phyloP scores from a whole-genome alignment of 2,113 vertebrate genomes.

The Genyomyrus donnyi region DNA sequence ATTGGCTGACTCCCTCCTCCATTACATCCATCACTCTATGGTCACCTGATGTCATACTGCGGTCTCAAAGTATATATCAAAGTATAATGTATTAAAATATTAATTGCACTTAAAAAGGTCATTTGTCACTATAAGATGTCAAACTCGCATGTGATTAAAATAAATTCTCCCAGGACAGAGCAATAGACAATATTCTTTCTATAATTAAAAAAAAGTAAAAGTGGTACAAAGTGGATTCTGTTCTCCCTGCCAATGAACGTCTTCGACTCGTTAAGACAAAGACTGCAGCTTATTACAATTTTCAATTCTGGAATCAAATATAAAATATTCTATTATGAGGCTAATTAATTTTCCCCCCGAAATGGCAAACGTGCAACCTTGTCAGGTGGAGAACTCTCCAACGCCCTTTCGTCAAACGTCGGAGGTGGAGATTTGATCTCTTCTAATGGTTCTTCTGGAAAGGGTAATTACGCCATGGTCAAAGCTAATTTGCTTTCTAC shows the following conservation, averaged over 20 bases:
- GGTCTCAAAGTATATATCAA: background rate
- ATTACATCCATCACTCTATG: background rate
- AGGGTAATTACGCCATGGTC: constrained; percentile 99
- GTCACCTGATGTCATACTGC: background rate
- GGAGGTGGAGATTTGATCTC: constrained; percentile 99
- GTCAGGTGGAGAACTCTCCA: constrained; percentile 99
- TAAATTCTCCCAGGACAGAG: background rate
- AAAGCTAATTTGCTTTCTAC: constrained; percentile 99
- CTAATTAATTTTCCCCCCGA: constrained; percentile 99
- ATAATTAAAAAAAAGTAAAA: background rate
- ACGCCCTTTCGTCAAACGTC: constrained; percentile 99
- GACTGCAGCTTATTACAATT: constrained; percentile 97
- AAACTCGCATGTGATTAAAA: background rate
- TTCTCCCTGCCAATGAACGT: constrained; percentile 45
- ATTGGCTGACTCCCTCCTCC: background rate
- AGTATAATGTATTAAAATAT: background rate
- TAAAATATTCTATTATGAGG: constrained; percentile 99
- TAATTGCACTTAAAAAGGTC: background rate
- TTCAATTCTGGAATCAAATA: constrained; percentile 98
- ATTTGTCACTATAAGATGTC: background rate
- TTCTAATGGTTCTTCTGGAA: constrained; percentile 99
- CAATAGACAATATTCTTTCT: background rate
- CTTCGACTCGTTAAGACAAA: constrained; percentile 81
- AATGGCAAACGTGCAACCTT: constrained; percentile 99
- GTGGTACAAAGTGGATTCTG: background rate